phyloP scores from a whole-genome alignment of 2,797 vertebrate genomes.

The Amphiprion clarkii region DNA sequence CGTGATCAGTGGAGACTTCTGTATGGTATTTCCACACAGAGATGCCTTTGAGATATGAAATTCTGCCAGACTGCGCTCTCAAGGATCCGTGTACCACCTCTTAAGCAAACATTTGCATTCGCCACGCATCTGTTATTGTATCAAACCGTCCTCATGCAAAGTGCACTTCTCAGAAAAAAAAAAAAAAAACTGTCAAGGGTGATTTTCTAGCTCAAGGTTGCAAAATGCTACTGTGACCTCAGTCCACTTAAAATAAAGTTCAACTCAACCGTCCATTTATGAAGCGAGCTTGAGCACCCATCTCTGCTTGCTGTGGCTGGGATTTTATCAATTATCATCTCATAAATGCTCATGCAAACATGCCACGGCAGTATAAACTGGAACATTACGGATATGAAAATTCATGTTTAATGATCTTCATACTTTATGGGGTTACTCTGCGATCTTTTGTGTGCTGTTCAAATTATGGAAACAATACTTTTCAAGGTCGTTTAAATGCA shows the following conservation, averaged over 20 bases:
- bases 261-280: constrained; percentile 48
- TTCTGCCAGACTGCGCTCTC: constrained; percentile 40
- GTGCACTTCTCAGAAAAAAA: constrained; percentile 50
- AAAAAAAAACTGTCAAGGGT: constrained; percentile 58
- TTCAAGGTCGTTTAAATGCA: constrained; percentile 45
- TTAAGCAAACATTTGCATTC: constrained; percentile 71
- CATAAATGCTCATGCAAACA: constrained; percentile 53
- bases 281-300: constrained; percentile 12
- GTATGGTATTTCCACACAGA: constrained; percentile 41
- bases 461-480: constrained; percentile 37
- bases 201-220: constrained; percentile 62
- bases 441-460: constrained; percentile 18
- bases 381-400: constrained; percentile 52
- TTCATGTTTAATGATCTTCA: constrained; percentile 46
- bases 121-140: constrained; percentile 51
- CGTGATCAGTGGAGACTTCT: constrained; percentile 62
- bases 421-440: constrained; percentile 32
- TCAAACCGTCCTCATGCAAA: constrained; percentile 58
- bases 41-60: constrained; percentile 70
- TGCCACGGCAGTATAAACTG: constrained; percentile 14
- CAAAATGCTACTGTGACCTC: constrained; percentile 64
- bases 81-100: constrained; percentile 42
- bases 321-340: constrained; percentile 58
- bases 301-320: not conserved
- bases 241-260: constrained; percentile 63